Base-by-base conservation (phyloP, 2,113 vertebrate genomes). In the Hippocampus abdominalis region DNA sequence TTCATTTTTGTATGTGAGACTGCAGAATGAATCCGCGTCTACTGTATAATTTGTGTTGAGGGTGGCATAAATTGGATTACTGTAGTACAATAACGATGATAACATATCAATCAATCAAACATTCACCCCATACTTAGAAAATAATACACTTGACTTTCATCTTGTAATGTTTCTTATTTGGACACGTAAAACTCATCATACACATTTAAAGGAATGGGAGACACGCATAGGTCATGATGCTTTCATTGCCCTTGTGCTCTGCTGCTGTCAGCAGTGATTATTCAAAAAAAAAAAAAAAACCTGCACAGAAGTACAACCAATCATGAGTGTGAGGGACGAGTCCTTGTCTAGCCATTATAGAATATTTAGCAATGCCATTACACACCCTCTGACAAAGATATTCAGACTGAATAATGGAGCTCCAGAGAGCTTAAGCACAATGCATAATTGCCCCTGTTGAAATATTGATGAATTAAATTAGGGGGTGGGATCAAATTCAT, bases 391-490 rank as follows among this genome's bases (percentile, higher is more conserved):
- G 81, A 88, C 87, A 87, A 86, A 84, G 87, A 89, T 87, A 82
- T 79, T 87, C 81, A 75, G 81, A 75, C 71, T 54, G 68, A 74
- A 89, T 90, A 92, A 91, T 89, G 74, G 84, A 78, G 76, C 80
- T 76, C 79, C 79, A 84, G 90, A 80, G 89, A 81, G 81, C 82
- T 79, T 75, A 25, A 69, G 77, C 86, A 91, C 89, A 89, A 87
- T 84, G 84, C 87, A 88, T 91, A 91, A 92, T 92, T 92, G 91
- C 87, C 81, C 80, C 87, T 78, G 78, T 79, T 93, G 88, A 91
- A 93, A 92, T 81, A 92, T 92, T 92, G 87, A 93, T 93, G 91
- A 92, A 88, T 87, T 80, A 92, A 92, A 91, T 91, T 86, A 82
- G 86, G 77, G 91, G 89, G 87, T 75, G 91, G 93, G 91, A 92